Evolutionary conservation across 2,888 invertebrate species (phyloP).

Genomic region (Dasypogon diadema): DNA sequence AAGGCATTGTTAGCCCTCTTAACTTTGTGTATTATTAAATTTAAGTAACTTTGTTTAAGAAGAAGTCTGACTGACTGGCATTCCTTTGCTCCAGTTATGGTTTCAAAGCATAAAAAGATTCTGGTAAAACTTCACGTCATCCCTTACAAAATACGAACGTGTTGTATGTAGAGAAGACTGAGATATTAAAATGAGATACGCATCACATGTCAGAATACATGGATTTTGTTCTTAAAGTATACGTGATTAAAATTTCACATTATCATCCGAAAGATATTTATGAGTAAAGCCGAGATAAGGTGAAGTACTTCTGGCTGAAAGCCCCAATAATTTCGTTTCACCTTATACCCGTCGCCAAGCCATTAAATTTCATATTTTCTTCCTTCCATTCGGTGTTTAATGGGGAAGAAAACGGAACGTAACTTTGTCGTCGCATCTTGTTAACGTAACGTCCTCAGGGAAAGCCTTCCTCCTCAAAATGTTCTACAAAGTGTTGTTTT

Average conservation of each 20-base stretch:
- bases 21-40: no score
- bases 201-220: constrained; percentile 14
- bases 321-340: neutral
- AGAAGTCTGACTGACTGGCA: neutral
- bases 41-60: no score
- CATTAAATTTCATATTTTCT: constrained; percentile 27
- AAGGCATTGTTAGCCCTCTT: no score
- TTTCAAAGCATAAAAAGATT: neutral
- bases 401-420: constrained; percentile 32
- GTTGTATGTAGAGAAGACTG: neutral
- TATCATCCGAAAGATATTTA: constrained; percentile 9
- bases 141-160: neutral
- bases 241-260: constrained; percentile 37
- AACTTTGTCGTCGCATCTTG: constrained; percentile 33
- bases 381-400: constrained; percentile 13
- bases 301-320: neutral
- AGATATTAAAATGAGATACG: constrained; percentile 24
- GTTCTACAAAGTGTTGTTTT: constrained; percentile 15
- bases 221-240: neutral
- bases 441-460: neutral
- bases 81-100: no score
- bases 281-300: neutral
- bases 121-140: neutral
- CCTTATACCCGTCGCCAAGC: constrained; percentile 17
- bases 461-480: constrained; percentile 1